Evolutionary conservation across 2,888 invertebrate genomes (phyloP).

Genomic region (Plusia festucae): DNA sequence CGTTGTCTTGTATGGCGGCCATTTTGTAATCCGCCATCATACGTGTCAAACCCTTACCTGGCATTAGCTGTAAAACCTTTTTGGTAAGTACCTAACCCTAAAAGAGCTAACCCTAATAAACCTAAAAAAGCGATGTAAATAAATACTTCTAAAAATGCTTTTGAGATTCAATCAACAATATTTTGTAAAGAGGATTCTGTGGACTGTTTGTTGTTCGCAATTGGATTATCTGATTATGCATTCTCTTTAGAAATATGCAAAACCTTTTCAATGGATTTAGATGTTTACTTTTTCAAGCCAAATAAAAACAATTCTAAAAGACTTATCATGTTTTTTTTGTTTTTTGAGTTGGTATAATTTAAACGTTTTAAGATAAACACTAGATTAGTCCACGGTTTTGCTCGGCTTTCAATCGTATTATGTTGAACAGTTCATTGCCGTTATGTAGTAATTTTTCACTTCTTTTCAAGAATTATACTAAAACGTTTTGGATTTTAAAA

Average conservation of each 20-base stretch:
- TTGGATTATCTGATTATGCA: background rate
- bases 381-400: too few relatives aligned
- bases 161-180: background rate
- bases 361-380: too few relatives aligned
- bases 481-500: too few relatives aligned
- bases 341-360: background rate
- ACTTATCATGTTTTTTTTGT: background rate
- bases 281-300: background rate
- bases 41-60: too few relatives aligned
- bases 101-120: too few relatives aligned
- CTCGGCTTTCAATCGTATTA: too few relatives aligned
- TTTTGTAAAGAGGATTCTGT: background rate
- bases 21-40: too few relatives aligned
- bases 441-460: too few relatives aligned
- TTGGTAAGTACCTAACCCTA: background rate
- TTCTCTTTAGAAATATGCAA: background rate
- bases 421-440: too few relatives aligned
- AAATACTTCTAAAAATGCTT: background rate
- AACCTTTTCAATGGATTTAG: slow-evolving; percentile 2
- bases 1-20: too few relatives aligned
- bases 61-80: background rate
- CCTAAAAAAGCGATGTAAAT: background rate
- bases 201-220: background rate
- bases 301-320: background rate
- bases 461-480: too few relatives aligned